phyloP scores from a whole-genome alignment of 2,113 vertebrate genomes.

The Nyctereutes procyonoides region DNA sequence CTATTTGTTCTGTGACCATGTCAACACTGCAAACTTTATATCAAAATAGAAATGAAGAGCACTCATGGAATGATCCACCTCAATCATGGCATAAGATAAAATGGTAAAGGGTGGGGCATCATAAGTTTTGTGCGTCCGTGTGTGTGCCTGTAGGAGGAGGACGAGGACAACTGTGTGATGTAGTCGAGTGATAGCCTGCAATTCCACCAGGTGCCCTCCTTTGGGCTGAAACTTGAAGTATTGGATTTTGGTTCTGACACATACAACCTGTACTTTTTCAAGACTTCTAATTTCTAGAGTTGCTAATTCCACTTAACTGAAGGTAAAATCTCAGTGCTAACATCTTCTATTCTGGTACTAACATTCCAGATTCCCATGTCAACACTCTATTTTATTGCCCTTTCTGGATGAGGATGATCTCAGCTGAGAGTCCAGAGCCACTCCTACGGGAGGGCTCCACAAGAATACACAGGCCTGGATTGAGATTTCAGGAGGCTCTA shows the following conservation, averaged over 20 bases:
- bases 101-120: neutral
- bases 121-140: too few species aligned
- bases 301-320: neutral
- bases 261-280: neutral
- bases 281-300: neutral
- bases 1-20: neutral
- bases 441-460: neutral
- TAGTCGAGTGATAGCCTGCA: neutral
- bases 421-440: neutral
- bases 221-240: neutral
- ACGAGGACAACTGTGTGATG: neutral
- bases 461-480: accelerated
- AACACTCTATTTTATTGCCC: neutral
- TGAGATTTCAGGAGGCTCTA: too few species aligned
- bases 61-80: neutral
- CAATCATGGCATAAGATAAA: neutral
- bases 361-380: neutral
- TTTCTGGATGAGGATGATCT: neutral
- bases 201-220: neutral
- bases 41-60: neutral
- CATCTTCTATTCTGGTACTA: neutral
- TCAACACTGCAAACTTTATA: neutral
- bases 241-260: neutral
- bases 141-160: accelerated
- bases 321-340: neutral